A percentile compares a stretch with the other conserved stretches of the same genome.
Conservation (phyloP, 2,797 vertebrate species). For the Lycodopsis pacificus region DNA sequence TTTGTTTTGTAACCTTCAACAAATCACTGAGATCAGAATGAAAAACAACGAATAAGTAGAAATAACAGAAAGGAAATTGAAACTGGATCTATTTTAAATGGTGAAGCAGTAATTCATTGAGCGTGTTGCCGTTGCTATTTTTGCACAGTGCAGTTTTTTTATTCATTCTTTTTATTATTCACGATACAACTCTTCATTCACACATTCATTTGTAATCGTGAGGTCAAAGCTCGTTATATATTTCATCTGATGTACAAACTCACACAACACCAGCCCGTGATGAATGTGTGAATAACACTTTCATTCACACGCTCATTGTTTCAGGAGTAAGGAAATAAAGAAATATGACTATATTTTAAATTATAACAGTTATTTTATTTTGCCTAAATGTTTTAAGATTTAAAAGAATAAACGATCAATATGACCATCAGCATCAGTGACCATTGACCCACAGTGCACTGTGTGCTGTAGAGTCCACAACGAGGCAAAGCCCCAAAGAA, state of each 20-base stretch:
- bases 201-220: constrained; percentile 48
- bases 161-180: no score
- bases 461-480: neutral
- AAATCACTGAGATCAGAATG: neutral
- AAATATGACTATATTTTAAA: neutral
- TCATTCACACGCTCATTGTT: neutral
- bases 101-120: neutral
- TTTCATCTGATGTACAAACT: constrained; percentile 19
- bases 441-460: neutral
- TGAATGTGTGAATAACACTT: neutral
- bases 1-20: constrained; percentile 12
- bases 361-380: neutral
- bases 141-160: no score
- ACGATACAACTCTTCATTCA: no score
- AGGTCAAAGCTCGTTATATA: constrained; percentile 27
- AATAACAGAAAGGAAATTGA: neutral
- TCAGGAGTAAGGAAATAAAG: neutral
- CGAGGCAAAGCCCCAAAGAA: constrained; percentile 13
- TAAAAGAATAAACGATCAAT: no score
- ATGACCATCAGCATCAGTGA: no score
- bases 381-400: neutral
- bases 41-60: neutral
- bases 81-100: neutral
- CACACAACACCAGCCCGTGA: neutral
- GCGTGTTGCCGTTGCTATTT: no score